phyloP scores from a whole-genome alignment of 2,888 invertebrate genomes.

The Melanchra persicariae region DNA sequence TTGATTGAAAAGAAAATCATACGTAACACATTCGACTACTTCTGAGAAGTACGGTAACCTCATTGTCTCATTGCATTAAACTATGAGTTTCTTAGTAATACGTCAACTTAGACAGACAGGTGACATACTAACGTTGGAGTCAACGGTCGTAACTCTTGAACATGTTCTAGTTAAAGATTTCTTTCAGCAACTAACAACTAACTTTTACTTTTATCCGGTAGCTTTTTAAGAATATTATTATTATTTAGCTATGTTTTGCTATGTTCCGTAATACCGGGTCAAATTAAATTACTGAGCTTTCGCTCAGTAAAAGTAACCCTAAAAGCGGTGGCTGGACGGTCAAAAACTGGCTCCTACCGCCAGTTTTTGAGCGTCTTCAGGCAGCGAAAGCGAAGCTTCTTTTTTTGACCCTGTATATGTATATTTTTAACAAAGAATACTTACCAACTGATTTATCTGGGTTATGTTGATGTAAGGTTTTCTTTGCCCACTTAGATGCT shows the following conservation, averaged over 20 bases:
- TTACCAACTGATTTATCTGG: slow-evolving; percentile 77
- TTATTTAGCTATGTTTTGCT: too few relatives aligned
- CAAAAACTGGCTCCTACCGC: too few relatives aligned
- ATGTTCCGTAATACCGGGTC: too few relatives aligned
- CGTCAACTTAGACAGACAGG: slow-evolving; percentile 12
- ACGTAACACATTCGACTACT: too few relatives aligned
- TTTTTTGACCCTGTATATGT: not conserved
- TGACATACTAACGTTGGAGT: slow-evolving; percentile 13
- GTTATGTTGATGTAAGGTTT: slow-evolving; percentile 74
- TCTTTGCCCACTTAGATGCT: slow-evolving; percentile 78
- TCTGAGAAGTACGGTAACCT: slow-evolving; percentile 13
- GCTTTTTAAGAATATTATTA: too few relatives aligned
- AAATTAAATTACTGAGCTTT: too few relatives aligned
- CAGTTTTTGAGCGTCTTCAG: too few relatives aligned
- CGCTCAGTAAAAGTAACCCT: too few relatives aligned
- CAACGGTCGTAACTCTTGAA: not conserved
- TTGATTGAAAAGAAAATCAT: not conserved
- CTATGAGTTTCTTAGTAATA: not conserved
- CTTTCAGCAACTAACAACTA: not conserved
- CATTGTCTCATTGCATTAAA: slow-evolving; percentile 9
- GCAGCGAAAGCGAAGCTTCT: too few relatives aligned
- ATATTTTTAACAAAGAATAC: slow-evolving; percentile 49
- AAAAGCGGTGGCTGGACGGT: too few relatives aligned
- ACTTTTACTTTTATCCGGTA: slow-evolving; percentile 3
- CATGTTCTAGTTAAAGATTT: not conserved